These are phyloP conservation scores for Drosophila robusta DNA, from an alignment of 2,888 invertebrate genomes.

Conservation along the genomic window DNA sequence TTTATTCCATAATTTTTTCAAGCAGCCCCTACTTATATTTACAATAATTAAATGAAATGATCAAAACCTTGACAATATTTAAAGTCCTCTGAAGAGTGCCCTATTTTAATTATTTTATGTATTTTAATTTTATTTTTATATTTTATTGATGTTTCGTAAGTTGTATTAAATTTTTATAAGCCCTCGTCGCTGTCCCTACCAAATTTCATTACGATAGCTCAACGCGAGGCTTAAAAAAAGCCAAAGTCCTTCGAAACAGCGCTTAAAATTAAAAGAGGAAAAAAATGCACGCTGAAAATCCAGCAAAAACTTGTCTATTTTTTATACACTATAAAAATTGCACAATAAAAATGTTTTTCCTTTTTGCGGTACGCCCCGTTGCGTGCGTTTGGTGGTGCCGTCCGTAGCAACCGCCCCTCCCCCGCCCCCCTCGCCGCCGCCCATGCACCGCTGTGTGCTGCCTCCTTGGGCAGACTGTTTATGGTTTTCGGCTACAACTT, in stretches of 20 bases:
- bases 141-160: neutral
- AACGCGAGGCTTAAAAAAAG: constrained; percentile 12
- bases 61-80: no score
- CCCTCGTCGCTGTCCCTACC: no score
- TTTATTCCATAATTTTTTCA: no score
- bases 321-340: constrained; percentile 28
- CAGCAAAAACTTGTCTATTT: constrained; percentile 7
- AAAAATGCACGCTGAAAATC: constrained; percentile 1
- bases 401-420: neutral
- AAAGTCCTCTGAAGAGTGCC: no score
- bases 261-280: neutral
- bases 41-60: no score
- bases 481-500: constrained; percentile 83
- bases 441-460: constrained; percentile 25
- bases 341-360: constrained; percentile 9
- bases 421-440: neutral
- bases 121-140: neutral
- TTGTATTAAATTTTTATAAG: neutral
- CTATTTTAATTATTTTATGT: no score
- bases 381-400: constrained; percentile 34
- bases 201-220: constrained; percentile 7
- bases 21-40: no score
- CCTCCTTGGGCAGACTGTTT: constrained; percentile 76
- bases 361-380: constrained; percentile 53
- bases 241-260: neutral